Base-by-base conservation (phyloP, 2,888 invertebrate genomes). In the Spilarctia lutea region DNA sequence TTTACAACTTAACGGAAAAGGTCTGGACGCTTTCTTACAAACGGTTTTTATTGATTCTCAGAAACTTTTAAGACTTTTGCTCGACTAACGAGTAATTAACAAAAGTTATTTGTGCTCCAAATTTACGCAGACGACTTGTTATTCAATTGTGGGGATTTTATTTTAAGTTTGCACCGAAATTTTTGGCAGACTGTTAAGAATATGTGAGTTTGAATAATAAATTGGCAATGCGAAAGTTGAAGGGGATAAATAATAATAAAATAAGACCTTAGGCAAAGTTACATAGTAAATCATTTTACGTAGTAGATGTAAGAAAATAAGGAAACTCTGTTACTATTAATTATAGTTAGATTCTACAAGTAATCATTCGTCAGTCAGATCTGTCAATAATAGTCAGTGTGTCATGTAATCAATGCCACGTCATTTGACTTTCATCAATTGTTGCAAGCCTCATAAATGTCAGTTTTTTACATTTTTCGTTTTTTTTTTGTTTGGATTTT, bases 121-220 rank as follows among this genome's bases (percentile, higher is more conserved):
- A 84, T 85, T 85, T 80, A 85, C 84, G 76, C 76, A 77, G 77
- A 79, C 73, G 80, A 80, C 71, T 84, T 74, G 73, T 79, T 79
- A 74, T 77, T 85, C 82, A 82, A 83, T 80, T 85, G 74, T 78
- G 65, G 35, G 33, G 82, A 68, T 85, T 82, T 78, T 71, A 71
- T 74, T 76, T 76, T 73, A 66, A 76, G 65, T 79, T 78, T 80
- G 75, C 78, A 77, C 78, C 74, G 73, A 72, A 80, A 79, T 77
- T 71, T 70, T 72, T 78, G 45, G 67, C 10, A 24, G 18, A 30
- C 27, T 16, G 20, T 42, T 16, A 20, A 71, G 35, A 35, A 52
- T 68, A 45, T 35, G 27, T 68, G 16, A 68, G 24, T n/a, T 35
- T 1, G 39, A 69, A 35, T 3, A 35, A 69, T 69, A 35, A 35